Evolutionary conservation across 2,888 invertebrate genomes (phyloP).

Genomic region (Aradus depressus): DNA sequence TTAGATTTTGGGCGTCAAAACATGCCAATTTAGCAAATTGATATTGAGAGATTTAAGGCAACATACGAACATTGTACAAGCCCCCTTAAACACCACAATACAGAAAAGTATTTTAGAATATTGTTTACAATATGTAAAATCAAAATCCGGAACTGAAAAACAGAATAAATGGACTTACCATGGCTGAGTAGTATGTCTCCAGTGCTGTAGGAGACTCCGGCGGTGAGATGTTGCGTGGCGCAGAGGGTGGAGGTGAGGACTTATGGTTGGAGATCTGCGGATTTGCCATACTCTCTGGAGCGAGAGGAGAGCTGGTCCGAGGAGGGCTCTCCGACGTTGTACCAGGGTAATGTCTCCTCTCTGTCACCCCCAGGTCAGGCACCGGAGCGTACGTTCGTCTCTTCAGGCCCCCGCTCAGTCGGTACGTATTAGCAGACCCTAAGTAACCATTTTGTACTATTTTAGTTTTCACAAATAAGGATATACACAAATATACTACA

Average conservation of each 20-base stretch:
- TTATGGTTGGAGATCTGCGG: neutral
- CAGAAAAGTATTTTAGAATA: too few species aligned
- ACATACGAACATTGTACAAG: too few species aligned
- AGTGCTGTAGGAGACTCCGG: neutral
- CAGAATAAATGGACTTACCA: neutral
- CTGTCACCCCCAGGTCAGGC: slow-evolving; percentile 46
- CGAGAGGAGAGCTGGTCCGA: neutral
- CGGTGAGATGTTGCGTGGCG: neutral
- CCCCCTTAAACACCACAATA: too few species aligned
- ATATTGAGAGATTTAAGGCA: too few species aligned
- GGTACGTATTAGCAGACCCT: slow-evolving; percentile 15
- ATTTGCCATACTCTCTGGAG: slow-evolving; percentile 9
- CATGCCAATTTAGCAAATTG: too few species aligned
- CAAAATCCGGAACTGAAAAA: neutral
- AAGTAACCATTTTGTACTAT: neutral
- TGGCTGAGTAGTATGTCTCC: neutral
- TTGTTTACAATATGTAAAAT: neutral
- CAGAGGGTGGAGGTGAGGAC: neutral
- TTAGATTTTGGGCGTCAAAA: too few species aligned
- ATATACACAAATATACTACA: neutral
- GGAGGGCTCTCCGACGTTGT: slow-evolving; percentile 1
- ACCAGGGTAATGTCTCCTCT: slow-evolving; percentile 3
- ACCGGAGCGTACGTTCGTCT: slow-evolving; percentile 66
- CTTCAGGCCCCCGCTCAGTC: slow-evolving; percentile 34
- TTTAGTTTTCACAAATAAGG: too few species aligned